These are phyloP conservation scores for Hirudo medicinalis DNA, from an alignment of 1,140 invertebrate genomes.

Conservation along the genomic window DNA sequence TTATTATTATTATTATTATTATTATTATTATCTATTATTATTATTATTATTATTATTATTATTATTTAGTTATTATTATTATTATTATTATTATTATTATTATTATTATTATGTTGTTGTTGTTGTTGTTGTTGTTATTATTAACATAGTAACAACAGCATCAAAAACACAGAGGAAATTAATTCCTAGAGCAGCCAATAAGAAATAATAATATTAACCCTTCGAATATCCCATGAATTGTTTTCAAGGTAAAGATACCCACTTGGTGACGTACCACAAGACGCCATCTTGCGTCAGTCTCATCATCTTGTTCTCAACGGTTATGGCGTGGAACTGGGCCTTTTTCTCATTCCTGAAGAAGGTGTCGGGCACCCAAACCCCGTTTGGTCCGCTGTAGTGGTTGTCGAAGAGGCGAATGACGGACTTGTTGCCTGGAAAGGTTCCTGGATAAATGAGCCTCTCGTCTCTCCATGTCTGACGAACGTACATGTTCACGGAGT, in stretches of 20 bases:
- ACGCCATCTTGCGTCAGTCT: slow-evolving; percentile 49
- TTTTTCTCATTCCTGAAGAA: slow-evolving; percentile 51
- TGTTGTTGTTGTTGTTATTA: not conserved
- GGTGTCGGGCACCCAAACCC: slow-evolving; percentile 31
- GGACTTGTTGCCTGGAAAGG: slow-evolving; percentile 15
- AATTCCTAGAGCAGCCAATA: not conserved
- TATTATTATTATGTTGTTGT: not conserved
- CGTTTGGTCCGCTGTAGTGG: slow-evolving; percentile 27
- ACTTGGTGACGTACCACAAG: slow-evolving; percentile 32
- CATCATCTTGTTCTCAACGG: slow-evolving; percentile 53
- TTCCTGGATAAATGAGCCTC: slow-evolving; percentile 26
- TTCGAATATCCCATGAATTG: slow-evolving; percentile 46
- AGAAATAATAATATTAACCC: no score
- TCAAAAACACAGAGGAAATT: no score
- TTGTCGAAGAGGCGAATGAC: slow-evolving; percentile 28
- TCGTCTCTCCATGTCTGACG: slow-evolving; percentile 37
- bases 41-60: not conserved
- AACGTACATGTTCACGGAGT: slow-evolving; percentile 36
- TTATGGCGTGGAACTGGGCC: slow-evolving; percentile 34
- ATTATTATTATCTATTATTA: slow-evolving; percentile 10
- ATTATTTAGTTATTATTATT: not conserved
- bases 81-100: slow-evolving; percentile 4
- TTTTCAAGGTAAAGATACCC: not conserved
- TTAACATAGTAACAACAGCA: not conserved
- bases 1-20: not conserved